Evolutionary conservation across 53 echinoderm and acorn worm genomes (phyloP).

Genomic region (Apostichopus leukothele): DNA sequence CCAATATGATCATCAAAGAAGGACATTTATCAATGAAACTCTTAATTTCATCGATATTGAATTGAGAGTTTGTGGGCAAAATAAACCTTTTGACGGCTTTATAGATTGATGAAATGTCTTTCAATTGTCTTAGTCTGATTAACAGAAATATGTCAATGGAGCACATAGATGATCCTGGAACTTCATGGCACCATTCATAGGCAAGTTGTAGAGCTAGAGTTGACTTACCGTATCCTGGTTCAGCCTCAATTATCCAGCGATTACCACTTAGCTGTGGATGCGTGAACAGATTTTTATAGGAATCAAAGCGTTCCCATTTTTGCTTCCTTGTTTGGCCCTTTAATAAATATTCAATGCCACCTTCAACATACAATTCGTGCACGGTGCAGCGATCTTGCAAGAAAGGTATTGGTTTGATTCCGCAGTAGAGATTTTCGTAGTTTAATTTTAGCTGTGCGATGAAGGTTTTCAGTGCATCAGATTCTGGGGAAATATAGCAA

Average conservation of each 20-base stretch:
- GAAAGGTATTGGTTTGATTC: not conserved
- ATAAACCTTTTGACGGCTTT: constrained; percentile 3
- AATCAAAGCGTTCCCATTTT: not conserved
- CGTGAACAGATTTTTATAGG: not conserved
- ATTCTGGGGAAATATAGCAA: too few relatives aligned
- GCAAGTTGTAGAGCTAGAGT: constrained; percentile 16
- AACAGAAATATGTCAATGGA: not conserved
- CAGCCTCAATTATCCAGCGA: not conserved
- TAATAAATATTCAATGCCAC: not conserved
- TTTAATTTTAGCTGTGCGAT: not conserved
- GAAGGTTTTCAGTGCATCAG: not conserved
- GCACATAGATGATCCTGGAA: not conserved
- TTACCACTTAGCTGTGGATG: not conserved
- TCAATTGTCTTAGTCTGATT: constrained; percentile 9
- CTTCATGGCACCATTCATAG: not conserved
- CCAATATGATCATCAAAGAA: not conserved
- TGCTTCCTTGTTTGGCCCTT: not conserved
- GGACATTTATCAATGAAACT: not conserved
- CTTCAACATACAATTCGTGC: constrained; percentile 11
- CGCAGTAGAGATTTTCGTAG: constrained; percentile 11
- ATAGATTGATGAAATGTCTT: not conserved
- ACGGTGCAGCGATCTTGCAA: not conserved
- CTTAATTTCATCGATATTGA: not conserved
- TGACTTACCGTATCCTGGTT: constrained; percentile 19
- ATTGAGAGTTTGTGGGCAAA: not conserved